A percentile compares a stretch with the other conserved stretches of the same genome.
These are phyloP conservation scores for Julus scanicus DNA, from an alignment of 2,888 invertebrate species.

Conservation along the genomic window DNA sequence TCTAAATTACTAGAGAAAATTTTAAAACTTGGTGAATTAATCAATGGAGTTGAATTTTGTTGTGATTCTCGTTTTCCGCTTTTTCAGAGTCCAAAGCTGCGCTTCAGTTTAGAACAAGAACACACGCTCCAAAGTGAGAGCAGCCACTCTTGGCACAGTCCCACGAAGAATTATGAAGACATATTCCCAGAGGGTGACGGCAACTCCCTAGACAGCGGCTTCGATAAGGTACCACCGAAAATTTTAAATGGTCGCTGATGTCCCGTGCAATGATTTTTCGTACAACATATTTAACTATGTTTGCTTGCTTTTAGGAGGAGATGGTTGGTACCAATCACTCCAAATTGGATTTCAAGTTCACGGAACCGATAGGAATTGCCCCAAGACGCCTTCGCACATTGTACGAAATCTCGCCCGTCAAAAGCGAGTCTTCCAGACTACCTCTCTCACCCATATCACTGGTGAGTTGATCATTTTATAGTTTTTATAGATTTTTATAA, in stretches of 20 bases:
- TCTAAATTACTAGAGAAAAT: too few relatives aligned
- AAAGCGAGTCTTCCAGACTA: not conserved
- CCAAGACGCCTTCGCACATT: slow-evolving; percentile 49
- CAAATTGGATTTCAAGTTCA: slow-evolving; percentile 50
- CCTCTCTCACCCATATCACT: slow-evolving; percentile 38
- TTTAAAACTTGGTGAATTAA: too few relatives aligned
- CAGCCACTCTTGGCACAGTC: slow-evolving; percentile 40
- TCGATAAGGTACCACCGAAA: slow-evolving; percentile 52
- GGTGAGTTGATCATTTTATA: not conserved
- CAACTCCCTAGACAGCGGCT: slow-evolving; percentile 54
- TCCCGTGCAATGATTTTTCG: not conserved
- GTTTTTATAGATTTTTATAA: too few relatives aligned
- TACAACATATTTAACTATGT: not conserved
- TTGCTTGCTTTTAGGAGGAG: not conserved
- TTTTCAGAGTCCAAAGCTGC: not conserved
- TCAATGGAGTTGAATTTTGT: not conserved
- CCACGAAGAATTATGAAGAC: not conserved
- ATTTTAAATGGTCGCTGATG: not conserved
- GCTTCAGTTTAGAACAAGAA: not conserved
- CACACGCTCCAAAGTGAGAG: not conserved
- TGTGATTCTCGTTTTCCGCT: not conserved
- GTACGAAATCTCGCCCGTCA: slow-evolving; percentile 36
- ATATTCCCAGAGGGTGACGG: slow-evolving; percentile 13
- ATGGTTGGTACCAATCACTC: not conserved
- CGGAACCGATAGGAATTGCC: slow-evolving; percentile 51